Conservation (phyloP, 2,113 vertebrate genomes). For the Propithecus coquereli region DNA sequence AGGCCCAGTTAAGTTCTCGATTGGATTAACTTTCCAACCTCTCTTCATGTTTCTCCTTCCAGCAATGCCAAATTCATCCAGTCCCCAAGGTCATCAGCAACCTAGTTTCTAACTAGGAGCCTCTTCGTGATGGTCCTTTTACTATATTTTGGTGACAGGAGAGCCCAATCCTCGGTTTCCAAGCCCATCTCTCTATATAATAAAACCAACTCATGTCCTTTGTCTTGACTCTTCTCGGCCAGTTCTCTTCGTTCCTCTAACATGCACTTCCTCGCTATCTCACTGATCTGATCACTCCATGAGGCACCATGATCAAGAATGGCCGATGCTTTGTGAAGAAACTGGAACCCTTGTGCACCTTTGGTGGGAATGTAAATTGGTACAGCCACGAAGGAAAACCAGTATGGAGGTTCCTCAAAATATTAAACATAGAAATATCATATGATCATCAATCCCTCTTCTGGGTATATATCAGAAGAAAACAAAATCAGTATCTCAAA, state of each 20-base stretch:
- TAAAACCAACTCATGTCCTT: neutral
- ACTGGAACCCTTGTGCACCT: neutral
- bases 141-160: neutral
- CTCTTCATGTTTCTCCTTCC: neutral
- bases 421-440: neutral
- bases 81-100: neutral
- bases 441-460: neutral
- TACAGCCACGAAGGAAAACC: neutral
- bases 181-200: neutral
- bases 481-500: neutral
- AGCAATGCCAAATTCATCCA: neutral
- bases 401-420: neutral
- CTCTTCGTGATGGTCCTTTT: neutral
- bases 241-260: neutral
- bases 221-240: neutral
- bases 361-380: neutral
- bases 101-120: neutral
- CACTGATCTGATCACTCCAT: neutral
- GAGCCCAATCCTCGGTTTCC: neutral
- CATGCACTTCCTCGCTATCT: neutral
- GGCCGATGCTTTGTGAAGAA: neutral
- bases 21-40: neutral
- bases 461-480: neutral
- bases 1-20: neutral
- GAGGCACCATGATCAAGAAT: neutral